phyloP scores from a whole-genome alignment of 2,113 vertebrate genomes.

The Ceyx cyanopectus region DNA sequence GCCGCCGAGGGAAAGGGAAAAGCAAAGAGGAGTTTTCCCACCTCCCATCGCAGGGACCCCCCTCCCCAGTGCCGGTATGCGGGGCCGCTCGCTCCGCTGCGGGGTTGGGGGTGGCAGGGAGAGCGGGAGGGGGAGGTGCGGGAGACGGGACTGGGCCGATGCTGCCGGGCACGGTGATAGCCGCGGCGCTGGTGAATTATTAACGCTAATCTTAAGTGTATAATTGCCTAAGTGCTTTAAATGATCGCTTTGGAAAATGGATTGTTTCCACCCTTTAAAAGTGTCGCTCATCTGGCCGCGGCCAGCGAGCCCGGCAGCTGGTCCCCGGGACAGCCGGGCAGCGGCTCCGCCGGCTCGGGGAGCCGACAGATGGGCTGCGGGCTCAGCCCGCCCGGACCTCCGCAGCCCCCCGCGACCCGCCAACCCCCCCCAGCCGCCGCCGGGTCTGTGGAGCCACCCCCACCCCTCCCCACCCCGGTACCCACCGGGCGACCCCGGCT shows the following conservation, averaged over 20 bases:
- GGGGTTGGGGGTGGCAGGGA: background rate
- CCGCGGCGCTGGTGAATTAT: slow-evolving; percentile 78
- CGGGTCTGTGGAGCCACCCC: background rate
- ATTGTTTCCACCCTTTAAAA: slow-evolving; percentile 83
- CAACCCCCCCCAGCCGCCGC: background rate
- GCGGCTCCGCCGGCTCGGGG: slow-evolving; percentile 73
- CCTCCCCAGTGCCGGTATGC: background rate
- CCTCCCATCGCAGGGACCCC: background rate
- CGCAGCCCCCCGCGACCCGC: background rate
- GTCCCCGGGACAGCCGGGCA: slow-evolving; percentile 84
- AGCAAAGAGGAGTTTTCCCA: background rate
- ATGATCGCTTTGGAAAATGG: slow-evolving; percentile 89
- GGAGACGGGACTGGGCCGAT: no score
- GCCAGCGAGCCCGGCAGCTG: slow-evolving; percentile 91
- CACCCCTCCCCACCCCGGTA: background rate
- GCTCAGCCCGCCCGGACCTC: background rate
- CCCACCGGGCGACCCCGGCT: background rate
- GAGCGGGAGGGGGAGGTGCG: no score
- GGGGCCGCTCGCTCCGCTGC: background rate
- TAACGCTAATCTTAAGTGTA: slow-evolving; percentile 79
- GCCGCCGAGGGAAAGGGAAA: background rate
- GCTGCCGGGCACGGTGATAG: background rate
- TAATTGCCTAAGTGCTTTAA: slow-evolving; percentile 91
- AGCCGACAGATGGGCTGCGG: slow-evolving; percentile 93
- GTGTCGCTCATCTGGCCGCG: slow-evolving; percentile 80